A percentile compares a stretch with the other conserved stretches of the same genome.
phyloP scores from a whole-genome alignment of 2,113 vertebrate species.

The Porphyrio hochstetteri region DNA sequence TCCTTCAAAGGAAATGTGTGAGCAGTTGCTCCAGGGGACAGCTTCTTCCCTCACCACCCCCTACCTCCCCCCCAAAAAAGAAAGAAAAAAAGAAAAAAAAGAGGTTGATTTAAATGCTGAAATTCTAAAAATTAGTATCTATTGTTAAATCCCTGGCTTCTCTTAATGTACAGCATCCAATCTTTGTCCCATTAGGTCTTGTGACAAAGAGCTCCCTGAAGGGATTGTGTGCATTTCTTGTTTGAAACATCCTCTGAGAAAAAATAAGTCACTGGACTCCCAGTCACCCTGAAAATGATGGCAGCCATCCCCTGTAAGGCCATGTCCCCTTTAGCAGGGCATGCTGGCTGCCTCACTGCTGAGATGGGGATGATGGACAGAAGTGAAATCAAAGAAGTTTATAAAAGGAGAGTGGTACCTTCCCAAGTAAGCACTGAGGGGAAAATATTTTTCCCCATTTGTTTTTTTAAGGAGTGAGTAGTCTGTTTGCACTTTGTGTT shows the following conservation, averaged over 20 bases:
- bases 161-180: neutral
- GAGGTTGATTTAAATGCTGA: neutral
- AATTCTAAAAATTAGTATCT: neutral
- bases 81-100: neutral
- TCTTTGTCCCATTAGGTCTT: neutral
- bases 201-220: neutral
- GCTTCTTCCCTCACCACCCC: neutral
- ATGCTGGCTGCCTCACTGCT: rapidly evolving
- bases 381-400: neutral
- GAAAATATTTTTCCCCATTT: neutral
- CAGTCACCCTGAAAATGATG: neutral
- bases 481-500: neutral
- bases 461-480: neutral
- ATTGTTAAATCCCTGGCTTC: neutral
- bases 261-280: neutral
- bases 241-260: neutral
- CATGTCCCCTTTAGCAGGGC: neutral
- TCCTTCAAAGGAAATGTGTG: neutral
- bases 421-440: neutral
- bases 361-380: neutral
- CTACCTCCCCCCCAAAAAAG: neutral
- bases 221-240: neutral
- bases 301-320: neutral
- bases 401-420: neutral
- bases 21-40: neutral